Percentiles rank a stretch among this genome's conserved stretches.
Conservation (phyloP, 2,888 invertebrate genomes). For the Rhyacophila evoluta region DNA sequence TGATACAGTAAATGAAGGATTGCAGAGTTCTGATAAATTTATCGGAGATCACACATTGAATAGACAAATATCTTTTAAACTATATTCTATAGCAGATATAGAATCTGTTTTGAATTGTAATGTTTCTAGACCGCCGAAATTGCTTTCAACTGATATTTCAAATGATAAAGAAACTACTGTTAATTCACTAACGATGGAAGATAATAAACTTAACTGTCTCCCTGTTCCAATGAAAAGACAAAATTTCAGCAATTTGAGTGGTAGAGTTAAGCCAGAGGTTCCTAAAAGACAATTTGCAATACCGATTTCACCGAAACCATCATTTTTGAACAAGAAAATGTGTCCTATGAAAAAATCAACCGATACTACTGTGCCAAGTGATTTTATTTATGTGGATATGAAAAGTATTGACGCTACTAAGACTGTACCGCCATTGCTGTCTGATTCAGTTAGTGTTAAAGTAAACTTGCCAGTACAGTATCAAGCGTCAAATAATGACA, state of each 20-base stretch:
- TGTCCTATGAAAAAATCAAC: not conserved
- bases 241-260: too few relatives aligned
- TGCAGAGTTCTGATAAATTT: not conserved
- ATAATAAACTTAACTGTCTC: not conserved
- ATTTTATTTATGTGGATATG: not conserved
- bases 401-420: not conserved
- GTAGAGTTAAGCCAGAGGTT: not conserved
- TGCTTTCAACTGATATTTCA: not conserved
- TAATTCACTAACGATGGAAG: not conserved
- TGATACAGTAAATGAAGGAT: not conserved
- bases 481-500: not conserved
- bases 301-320: not conserved
- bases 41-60: not conserved
- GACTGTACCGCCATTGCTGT: too few relatives aligned
- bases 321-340: not conserved
- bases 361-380: not conserved
- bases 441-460: not conserved
- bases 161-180: not conserved
- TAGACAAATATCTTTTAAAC: not conserved
- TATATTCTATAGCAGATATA: not conserved
- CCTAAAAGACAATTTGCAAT: not conserved
- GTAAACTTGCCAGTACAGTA: not conserved
- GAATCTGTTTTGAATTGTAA: not conserved
- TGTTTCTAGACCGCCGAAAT: not conserved
- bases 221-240: not conserved